Evolutionary conservation across 2,113 vertebrate species (phyloP), one percentile per base, ranked within the genome.

Genomic region (Ctenomys sociabilis): DNA sequence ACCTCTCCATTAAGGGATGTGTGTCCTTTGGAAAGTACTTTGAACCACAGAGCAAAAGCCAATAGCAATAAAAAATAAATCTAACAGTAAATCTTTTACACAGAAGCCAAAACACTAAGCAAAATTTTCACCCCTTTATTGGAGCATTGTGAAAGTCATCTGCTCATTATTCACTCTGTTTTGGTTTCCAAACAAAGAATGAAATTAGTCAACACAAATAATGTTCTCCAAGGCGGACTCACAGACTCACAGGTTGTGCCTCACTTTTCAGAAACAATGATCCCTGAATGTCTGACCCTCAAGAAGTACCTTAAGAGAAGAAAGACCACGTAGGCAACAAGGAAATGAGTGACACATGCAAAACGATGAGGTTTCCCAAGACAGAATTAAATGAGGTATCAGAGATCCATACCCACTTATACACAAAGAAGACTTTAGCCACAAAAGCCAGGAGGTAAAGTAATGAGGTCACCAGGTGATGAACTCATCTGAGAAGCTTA

Each of bases 21-120:
- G 4, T 2, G 45, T 30, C 68, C n/a, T 72, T 66, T 37, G n/a
- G 24, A 84, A 83, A 83, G 52, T 52, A 49, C 37, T 49, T 43
- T 6, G 8, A 28, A 21, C 64, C 63, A 57, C 19, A 40, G 64
- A 81, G n/a, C 72, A 85, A 92, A 95, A 87, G 7, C 24, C 19
- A 88, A 77, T 19, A 57, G 61, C 35, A 78, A 86, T 59, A 63
- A 75, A 92, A 90, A 72, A 35, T 24, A 92, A 78, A 24, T 83
- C 83, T 10, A 7, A 78, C 81, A 66, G 84, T 22, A 73, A 37
- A 1, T 0, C 28, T 66, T 66, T 92, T 90, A 28, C 3, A 80
- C 22, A 93, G 37, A 80, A 96, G 91, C 49, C 6, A 88, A 95
- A 68, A 24, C 16, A 64, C 43, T 78, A 30, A 32, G 45, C 83